Evolutionary conservation across 2,797 vertebrate genomes (phyloP), one percentile per base, ranked within the genome.

Genomic region (Helicolenus hilgendorfi): DNA sequence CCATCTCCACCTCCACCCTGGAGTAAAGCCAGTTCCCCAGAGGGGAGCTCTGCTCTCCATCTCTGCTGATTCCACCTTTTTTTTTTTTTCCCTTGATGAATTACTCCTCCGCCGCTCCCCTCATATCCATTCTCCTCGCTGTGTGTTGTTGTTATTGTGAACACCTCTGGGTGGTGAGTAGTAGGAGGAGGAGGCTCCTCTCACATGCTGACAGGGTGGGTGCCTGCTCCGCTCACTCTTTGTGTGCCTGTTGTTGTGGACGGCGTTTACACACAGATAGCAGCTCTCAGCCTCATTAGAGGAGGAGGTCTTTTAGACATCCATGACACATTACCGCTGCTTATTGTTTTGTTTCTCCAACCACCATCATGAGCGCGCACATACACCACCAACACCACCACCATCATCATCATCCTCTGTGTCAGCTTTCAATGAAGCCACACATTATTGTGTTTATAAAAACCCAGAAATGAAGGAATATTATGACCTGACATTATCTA

Each of bases 121-220:
- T 79, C 35, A 13, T 22, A 14, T 72, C 13, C 18, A 33, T 7
- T 24, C 55, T 29, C 27, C 49, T 58, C 38, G 41, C 14, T 22
- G n/a, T 76, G 83, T 73, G 74, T 65, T 93, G 82, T 90, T 90
- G 83, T 90, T 90, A 85, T 94, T 79, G 73, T 89, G 69, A 83
- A 62, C 87, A 83, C 77, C 58, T 90, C 26, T 22, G 7, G 53
- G 64, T 72, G 49, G 84, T 76, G 84, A 87, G 91, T 96, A 93
- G 93, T 83, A 85, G 90, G 85, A 91, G 93, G 89, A 85, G 93
- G 89, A 85, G 93, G 92, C 89, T 88, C 18, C 83, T 80, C 80
- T 93, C 62, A 70, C 90, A 83, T 71, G 92, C 92, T 87, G 93
- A 79, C 92, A 94, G 95, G 97, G 96, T 94, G 96, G 95, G 96